A percentile compares a stretch with the other conserved stretches of the same genome.
Evolutionary conservation across 2,888 invertebrate species (phyloP).

Genomic region (Conus canariensis): DNA sequence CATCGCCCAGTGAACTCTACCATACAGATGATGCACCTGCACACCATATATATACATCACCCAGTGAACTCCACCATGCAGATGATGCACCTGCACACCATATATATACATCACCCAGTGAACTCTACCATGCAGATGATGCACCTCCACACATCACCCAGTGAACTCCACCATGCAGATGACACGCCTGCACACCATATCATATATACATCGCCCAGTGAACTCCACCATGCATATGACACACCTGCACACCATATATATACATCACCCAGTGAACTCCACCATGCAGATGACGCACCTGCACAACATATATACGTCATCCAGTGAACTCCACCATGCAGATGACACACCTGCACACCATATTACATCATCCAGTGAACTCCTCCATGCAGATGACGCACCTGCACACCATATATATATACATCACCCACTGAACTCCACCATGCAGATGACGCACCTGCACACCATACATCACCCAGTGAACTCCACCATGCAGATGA

Average conservation of each 20-base stretch:
- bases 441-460: slow-evolving; percentile 45
- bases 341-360: background rate
- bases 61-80: slow-evolving; percentile 92
- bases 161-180: background rate
- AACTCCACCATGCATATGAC: slow-evolving; percentile 96
- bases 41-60: background rate
- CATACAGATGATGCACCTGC: background rate
- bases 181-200: background rate
- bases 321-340: too few species aligned
- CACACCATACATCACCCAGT: slow-evolving; percentile 83
- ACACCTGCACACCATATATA: slow-evolving; percentile 81
- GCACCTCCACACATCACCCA: too few species aligned
- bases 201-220: slow-evolving; percentile 71
- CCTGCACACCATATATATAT: slow-evolving; percentile 75
- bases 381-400: slow-evolving; percentile 97
- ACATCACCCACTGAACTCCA: background rate
- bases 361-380: slow-evolving; percentile 81
- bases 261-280: background rate
- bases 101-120: background rate
- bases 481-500: slow-evolving; percentile 95
- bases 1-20: too few species aligned
- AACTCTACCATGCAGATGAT: background rate
- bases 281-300: background rate
- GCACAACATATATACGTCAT: background rate
- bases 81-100: slow-evolving; percentile 86